These are phyloP conservation scores for Callyntrura guangdongensis DNA, from an alignment of 2,888 invertebrate genomes.

Conservation along the genomic window DNA sequence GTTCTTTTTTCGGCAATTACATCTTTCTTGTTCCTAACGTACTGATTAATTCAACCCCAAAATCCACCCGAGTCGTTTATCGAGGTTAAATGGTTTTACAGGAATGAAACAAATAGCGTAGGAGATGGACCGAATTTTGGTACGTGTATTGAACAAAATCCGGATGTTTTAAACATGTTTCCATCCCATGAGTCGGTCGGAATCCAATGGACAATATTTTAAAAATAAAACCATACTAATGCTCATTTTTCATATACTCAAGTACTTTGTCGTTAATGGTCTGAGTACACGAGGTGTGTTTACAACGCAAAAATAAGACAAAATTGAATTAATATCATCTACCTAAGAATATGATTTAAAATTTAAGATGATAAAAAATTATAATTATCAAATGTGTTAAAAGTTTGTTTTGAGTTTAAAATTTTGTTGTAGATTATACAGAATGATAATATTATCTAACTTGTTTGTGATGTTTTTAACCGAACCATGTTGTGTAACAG, in stretches of 20 bases:
- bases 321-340: no score
- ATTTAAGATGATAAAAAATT: neutral
- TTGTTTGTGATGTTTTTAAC: no score
- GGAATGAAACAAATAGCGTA: constrained; percentile 2
- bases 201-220: constrained; percentile 23
- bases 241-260: constrained; percentile 28
- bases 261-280: neutral
- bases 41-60: constrained; percentile 34
- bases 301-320: neutral
- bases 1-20: constrained; percentile 55
- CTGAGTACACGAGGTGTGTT: neutral
- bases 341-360: neutral
- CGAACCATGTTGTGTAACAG: no score
- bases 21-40: constrained; percentile 40
- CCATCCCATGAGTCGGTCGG: constrained; percentile 57
- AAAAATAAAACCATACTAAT: constrained; percentile 24
- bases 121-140: constrained; percentile 59
- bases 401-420: no score
- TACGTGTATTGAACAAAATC: constrained; percentile 11
- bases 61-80: constrained; percentile 33
- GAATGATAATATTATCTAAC: no score
- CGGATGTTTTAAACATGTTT: constrained; percentile 46
- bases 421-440: no score
- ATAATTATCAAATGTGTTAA: neutral
- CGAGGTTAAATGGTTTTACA: constrained; percentile 6